Evolutionary conservation across 2,888 invertebrate genomes (phyloP).

Genomic region (Galeopsomyia nigrocyanea): DNA sequence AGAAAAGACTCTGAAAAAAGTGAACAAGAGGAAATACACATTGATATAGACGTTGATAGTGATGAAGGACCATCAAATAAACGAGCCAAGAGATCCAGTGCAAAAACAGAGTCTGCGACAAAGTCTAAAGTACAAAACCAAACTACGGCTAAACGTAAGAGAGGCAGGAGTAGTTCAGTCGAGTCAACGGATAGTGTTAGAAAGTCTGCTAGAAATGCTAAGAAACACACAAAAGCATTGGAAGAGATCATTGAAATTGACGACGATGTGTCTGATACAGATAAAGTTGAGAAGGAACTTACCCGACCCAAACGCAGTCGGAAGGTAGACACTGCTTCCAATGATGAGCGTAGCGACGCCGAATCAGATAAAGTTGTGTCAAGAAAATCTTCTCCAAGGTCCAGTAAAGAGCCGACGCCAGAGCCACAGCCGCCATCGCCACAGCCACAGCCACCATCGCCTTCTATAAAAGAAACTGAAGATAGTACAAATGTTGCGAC

Average conservation of each 20-base stretch:
- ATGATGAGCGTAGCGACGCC: conserved; percentile 23
- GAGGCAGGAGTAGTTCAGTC: conserved; percentile 44
- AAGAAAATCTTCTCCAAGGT: conserved; percentile 27
- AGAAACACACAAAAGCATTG: conserved; percentile 32
- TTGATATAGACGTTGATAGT: conserved; percentile 43
- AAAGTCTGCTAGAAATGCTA: conserved; percentile 38
- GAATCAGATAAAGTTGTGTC: conserved; percentile 28
- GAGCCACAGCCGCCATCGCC: conserved; percentile 35
- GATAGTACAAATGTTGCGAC: conserved; percentile 8
- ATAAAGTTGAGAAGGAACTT: conserved; percentile 17
- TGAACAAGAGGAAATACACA: conserved; percentile 31
- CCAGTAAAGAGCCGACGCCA: conserved; percentile 42
- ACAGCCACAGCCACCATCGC: conserved; percentile 34
- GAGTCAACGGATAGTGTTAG: conserved; percentile 41
- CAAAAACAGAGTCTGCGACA: conserved; percentile 20
- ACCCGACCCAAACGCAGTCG: background rate
- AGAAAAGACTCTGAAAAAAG: conserved; percentile 40
- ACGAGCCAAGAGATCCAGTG: conserved; percentile 28
- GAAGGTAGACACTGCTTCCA: background rate
- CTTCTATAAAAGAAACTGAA: conserved; percentile 20
- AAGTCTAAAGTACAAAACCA: conserved; percentile 31
- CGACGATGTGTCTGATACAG: conserved; percentile 31
- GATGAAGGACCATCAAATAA: conserved; percentile 36
- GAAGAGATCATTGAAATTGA: conserved; percentile 44
- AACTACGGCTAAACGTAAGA: conserved; percentile 25